Evolutionary conservation across 2,113 vertebrate species (phyloP), one percentile per base, ranked within the genome.

Genomic region (Himantopus leucocephalus): DNA sequence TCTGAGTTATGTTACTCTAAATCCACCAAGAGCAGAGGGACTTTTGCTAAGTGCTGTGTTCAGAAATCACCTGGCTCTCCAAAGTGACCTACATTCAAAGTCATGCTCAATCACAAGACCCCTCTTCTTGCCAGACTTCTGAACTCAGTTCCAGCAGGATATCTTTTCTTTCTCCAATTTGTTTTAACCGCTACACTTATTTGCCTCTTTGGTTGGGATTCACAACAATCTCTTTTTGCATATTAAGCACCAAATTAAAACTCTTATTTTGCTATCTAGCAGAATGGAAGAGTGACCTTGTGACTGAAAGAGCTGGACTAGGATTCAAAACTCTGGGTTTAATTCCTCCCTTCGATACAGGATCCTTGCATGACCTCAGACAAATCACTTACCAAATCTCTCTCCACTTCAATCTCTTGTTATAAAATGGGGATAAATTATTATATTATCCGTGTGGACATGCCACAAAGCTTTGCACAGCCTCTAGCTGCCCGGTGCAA

Each of bases 51-150:
- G 60, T 48, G 76, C 23, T 75, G 56, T 75, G 64, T 80, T 97
- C 79, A 93, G 79, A 94, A 95, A 84, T 94, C 88, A 96, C 79
- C 88, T 94, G 95, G 90, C 56, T 92, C 35, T 84, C 88, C 92
- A 93, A 89, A 91, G 43, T 8, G 91, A 90, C 94, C 96, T 94
- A 96, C 85, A 87, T 96, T 92, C 91, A 89, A 88, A 96, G 88
- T 92, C 90, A 96, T 74, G 88, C 92, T 91, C 94, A 84, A 95
- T 97, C 97, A 97, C 90, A 95, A 92, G 95, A 95, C 64, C 26
- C 43, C 12, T 81, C 68, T 84, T 52, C 64, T 88, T 92, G 88
- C 83, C 96, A 94, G 85, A 35, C 72, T 88, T 93, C 47, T 92
- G 79, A 88, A 91, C 85, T 72, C 47, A 60, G 84, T 24, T 94